Conservation (phyloP, 2,797 vertebrate genomes). For the Poeciliopsis paucimaculata region DNA sequence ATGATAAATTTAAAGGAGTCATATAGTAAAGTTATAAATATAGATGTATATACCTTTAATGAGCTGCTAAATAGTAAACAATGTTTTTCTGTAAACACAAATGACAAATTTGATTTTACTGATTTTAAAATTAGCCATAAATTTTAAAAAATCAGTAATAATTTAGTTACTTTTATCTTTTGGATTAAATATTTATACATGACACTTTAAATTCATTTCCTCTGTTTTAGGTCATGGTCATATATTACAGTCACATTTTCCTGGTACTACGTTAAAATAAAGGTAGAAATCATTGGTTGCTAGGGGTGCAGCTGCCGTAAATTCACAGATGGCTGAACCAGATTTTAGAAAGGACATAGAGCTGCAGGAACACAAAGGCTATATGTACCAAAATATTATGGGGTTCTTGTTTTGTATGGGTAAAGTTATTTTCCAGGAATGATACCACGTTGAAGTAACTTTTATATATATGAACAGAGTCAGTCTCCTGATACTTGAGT, state of each 20-base stretch:
- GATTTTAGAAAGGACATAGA: neutral
- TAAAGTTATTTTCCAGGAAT: neutral
- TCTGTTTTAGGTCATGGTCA: neutral
- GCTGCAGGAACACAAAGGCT: neutral
- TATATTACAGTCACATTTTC: neutral
- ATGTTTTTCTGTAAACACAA: neutral
- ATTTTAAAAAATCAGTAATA: neutral
- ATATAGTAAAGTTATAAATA: too few relatives aligned
- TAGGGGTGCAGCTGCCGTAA: neutral
- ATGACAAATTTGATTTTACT: neutral
- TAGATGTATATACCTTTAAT: neutral
- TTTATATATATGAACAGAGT: too few relatives aligned
- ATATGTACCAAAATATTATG: neutral
- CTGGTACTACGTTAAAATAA: neutral
- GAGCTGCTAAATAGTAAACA: too few relatives aligned
- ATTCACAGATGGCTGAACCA: neutral
- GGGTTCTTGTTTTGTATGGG: neutral
- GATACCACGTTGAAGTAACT: neutral
- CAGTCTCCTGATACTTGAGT: neutral
- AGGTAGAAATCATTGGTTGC: neutral
- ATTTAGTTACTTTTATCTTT: neutral
- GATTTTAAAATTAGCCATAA: neutral
- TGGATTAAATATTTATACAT: neutral
- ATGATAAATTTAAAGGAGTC: neutral
- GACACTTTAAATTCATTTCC: conserved; percentile 9